phyloP scores from a whole-genome alignment of 2,797 vertebrate genomes.

The Oryzias sinensis region DNA sequence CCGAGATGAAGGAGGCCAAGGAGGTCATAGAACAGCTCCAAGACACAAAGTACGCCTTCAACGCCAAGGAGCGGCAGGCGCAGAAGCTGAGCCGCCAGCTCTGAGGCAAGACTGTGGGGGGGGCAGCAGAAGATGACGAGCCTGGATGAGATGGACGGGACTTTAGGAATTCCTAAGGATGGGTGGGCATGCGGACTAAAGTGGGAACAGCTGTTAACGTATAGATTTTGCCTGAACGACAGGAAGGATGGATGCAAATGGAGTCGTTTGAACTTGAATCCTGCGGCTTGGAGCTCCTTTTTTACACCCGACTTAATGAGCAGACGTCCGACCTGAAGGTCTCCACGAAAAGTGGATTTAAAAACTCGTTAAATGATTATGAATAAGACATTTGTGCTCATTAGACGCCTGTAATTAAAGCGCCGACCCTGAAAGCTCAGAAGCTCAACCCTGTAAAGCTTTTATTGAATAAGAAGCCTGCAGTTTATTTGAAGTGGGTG shows the following conservation, averaged over 20 bases:
- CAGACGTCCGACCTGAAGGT: constrained; percentile 36
- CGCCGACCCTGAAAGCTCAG: constrained; percentile 8
- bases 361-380: too few relatives aligned
- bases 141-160: constrained; percentile 10
- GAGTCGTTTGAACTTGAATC: constrained; percentile 57
- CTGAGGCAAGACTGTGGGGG: constrained; percentile 48
- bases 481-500: constrained; percentile 40
- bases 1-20: constrained; percentile 82
- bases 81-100: constrained; percentile 87
- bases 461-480: constrained; percentile 27
- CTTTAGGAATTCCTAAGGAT: constrained; percentile 31
- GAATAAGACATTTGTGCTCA: constrained; percentile 24
- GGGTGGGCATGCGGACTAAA: constrained; percentile 41
- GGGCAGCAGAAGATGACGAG: constrained; percentile 6
- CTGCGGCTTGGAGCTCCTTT: constrained; percentile 51
- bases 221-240: constrained; percentile 27
- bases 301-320: constrained; percentile 58
- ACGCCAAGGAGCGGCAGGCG: constrained; percentile 85
- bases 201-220: constrained; percentile 42
- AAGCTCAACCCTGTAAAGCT: constrained; percentile 29
- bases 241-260: constrained; percentile 32
- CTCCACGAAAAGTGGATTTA: not conserved
- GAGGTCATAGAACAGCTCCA: constrained; percentile 81
- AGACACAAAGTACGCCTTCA: constrained; percentile 83
- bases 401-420: constrained; percentile 61